Base-by-base conservation (phyloP, 2,888 invertebrate genomes). In the Leptogaster cylindrica region DNA sequence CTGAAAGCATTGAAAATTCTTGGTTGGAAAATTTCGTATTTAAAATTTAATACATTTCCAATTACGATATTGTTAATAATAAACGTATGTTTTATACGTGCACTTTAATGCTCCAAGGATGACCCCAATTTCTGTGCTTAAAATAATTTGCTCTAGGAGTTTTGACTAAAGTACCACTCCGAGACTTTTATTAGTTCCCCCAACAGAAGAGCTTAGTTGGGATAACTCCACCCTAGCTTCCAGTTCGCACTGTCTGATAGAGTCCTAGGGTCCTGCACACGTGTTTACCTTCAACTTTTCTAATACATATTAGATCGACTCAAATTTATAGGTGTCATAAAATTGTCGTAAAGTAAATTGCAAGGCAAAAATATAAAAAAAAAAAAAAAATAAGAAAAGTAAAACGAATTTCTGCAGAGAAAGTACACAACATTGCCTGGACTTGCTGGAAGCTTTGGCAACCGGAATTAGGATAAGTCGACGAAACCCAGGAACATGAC, bases 301-400 rank as follows among this genome's bases (percentile, higher is more conserved):
- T 67, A 67, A 67, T 63, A 67, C 61, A 67, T 67, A 67, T 67
- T 67, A 67, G 48, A 63, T 67, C 67, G 67, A 36, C 67, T 33
- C 48, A 67, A 67, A 67, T 67, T 67, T 67, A 67, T 67, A 61
- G 33, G 48, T 46, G 48, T 61, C 67, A 67, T 67, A 67, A 67
- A 67, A 67, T 48, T 51, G 50, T 61, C 61, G 51, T 67, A 67
- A 66, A 66, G 46, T 58, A 66, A 66, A 66, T 66, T 66, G 66
- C 66, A 55, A 66, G 39, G 58, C 58, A 41, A 58, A 58, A 39
- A 25, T 18, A 55, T 16, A 7, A 52, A 41, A 51, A 28, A n/a
- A n/a, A n/a, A n/a, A n/a, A n/a, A n/a, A n/a, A n/a, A n/a, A n/a
- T n/a, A n/a, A n/a, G n/a, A n/a, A n/a, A n/a, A n/a, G n/a, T n/a